Evolutionary conservation across 2,888 invertebrate species (phyloP), one percentile per base, ranked within the genome.

Genomic region (Sinohyriopsis cumingii): DNA sequence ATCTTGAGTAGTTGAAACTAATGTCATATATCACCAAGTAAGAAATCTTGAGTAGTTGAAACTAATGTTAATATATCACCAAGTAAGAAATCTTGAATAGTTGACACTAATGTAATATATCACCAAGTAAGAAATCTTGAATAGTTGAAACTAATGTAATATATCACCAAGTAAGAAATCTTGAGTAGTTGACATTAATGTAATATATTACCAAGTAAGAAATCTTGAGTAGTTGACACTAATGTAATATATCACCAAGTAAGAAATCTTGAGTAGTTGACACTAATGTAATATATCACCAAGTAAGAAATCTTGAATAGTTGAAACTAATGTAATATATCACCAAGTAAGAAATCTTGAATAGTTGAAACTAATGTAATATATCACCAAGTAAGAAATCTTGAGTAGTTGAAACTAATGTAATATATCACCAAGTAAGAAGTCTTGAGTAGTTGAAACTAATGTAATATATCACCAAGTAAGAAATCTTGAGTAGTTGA

Each of bases 161-260:
- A 72, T 76, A 12, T 61, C 69, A 55, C 78, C 80, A 70, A 79
- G 86, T 86, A 73, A 72, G 79, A 45, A 45, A 45, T 45, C 45
- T 45, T 15, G 45, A 45, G 12, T 45, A 45, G 45, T 3, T 45
- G 45, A 15, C 12, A 45, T 0, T 45, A 45, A 12, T 45, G 45
- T 33, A 33, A 33, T 33, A 72, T 76, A 12, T 61, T 69, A 55
- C 78, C 80, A 70, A 79, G 86, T 86, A 73, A 72, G 79, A 45
- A 45, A 45, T 45, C 45, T 45, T 15, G 45, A 45, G 12, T 45
- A 45, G 45, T 3, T 45, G 45, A 15, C 12, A 45, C 3, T 45
- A 45, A 12, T 45, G 45, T 33, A 33, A 33, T 33, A 72, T 76
- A 12, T 61, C 69, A 55, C 78, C 80, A 70, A 79, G 86, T 86